Evolutionary conservation across 2,888 invertebrate genomes (phyloP), one percentile per base, ranked within the genome.

Genomic region (Archips xylosteana): DNA sequence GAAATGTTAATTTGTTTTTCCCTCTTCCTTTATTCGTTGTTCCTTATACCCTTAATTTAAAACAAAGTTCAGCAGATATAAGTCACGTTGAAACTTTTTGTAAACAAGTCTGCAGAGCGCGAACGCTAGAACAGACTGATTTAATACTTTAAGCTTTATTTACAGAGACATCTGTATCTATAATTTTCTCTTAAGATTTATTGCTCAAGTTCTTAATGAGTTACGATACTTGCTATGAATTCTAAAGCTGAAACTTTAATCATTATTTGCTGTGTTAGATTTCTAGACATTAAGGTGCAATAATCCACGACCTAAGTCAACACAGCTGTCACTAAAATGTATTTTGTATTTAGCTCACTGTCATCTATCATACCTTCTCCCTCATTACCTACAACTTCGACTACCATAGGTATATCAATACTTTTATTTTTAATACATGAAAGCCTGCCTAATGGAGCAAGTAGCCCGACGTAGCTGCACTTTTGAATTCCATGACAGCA

Each of bases 131-230:
- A 88, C 85, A 82, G 86, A 87, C 90, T 91, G 91, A 92, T 92
- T 91, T 90, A 92, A 92, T 89, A 89, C 90, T 90, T 89, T 91
- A 91, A 92, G 92, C 91, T 89, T 91, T 92, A 92, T 92, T 92
- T 92, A 92, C 91, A 85, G 87, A 80, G 84, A 86, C 85, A 87
- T 90, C 86, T 88, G 88, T 88, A 82, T 80, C 83, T 82, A 88
- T 84, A 86, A 87, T 88, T 92, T 89, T 86, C 87, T 88, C 88
- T 87, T 81, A 80, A 80, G 84, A 93, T 93, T 93, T 92, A 92
- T 92, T 85, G 87, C 85, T 70, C 76, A 87, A 90, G 87, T 92
- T 92, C 68, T 86, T 88, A 88, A 90, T 88, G 83, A 87, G 85
- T 82, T 79, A 77, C 82, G 83, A 83, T 87, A 57, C 57, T 32